A percentile compares a stretch with the other conserved stretches of the same genome.
Conservation (phyloP, 2,888 invertebrate species). For the Siphonodentalium dalli region DNA sequence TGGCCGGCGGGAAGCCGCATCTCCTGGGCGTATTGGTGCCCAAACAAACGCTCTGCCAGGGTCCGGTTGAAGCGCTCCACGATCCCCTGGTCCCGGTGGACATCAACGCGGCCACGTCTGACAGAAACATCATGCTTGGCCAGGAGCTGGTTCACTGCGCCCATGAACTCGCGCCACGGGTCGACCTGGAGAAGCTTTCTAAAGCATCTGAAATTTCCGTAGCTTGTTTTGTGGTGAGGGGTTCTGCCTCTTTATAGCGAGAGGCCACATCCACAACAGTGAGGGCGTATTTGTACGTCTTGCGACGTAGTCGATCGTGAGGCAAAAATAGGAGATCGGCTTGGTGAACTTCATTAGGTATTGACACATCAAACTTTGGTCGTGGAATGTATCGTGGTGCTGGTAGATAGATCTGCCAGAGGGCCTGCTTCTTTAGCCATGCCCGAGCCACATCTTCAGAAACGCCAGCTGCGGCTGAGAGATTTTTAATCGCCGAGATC, state of each 20-base stretch:
- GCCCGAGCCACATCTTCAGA: too few species aligned
- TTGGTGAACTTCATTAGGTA: constrained; percentile 24
- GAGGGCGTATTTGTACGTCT: constrained; percentile 31
- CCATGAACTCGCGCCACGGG: constrained; percentile 28
- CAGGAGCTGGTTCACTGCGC: constrained; percentile 19
- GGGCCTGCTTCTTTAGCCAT: too few species aligned
- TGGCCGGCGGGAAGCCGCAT: constrained; percentile 11
- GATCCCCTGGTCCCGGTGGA: constrained; percentile 27
- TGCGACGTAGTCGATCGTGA: constrained; percentile 20
- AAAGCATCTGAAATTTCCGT: constrained; percentile 28
- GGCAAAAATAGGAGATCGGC: constrained; percentile 26
- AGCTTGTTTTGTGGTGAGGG: constrained; percentile 25
- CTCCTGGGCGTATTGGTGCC: constrained; percentile 28
- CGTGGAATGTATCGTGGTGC: constrained; percentile 26
- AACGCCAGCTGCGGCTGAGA: too few species aligned
- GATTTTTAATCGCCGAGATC: too few species aligned
- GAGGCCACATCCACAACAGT: constrained; percentile 30
- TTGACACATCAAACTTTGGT: constrained; percentile 25
- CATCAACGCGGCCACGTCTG: constrained; percentile 22
- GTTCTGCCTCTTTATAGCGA: constrained; percentile 33
- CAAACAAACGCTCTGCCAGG: constrained; percentile 28
- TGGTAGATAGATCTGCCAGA: constrained; percentile 27
- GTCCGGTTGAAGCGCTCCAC: constrained; percentile 29
- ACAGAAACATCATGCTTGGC: constrained; percentile 21
- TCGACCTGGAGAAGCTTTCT: constrained; percentile 27